Conservation (phyloP, 2,888 invertebrate genomes). For the Lasius fuliginosus region DNA sequence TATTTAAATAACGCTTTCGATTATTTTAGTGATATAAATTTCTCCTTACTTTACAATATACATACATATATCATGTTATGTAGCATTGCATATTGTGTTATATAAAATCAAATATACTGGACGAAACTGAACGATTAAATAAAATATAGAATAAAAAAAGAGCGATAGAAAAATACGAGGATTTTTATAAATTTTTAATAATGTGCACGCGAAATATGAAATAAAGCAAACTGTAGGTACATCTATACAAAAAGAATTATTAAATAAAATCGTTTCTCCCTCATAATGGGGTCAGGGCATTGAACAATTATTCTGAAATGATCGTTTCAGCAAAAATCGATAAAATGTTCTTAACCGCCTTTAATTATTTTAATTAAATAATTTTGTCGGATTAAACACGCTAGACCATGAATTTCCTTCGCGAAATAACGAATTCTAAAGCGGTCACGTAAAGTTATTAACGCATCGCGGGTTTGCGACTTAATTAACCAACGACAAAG, state of each 20-base stretch:
- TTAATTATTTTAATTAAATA: slow-evolving; percentile 45
- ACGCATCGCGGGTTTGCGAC: slow-evolving; percentile 55
- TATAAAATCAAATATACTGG: slow-evolving; percentile 32
- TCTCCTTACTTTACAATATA: neutral
- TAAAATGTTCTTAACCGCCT: slow-evolving; percentile 12
- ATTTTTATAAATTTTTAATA: slow-evolving; percentile 28
- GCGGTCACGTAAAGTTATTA: slow-evolving; percentile 62
- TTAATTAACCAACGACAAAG: slow-evolving; percentile 72
- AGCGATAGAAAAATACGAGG: neutral
- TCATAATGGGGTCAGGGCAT: neutral
- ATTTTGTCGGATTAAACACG: slow-evolving; percentile 20
- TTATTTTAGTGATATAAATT: neutral
- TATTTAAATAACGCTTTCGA: neutral
- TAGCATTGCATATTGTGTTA: neutral
- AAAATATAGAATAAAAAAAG: slow-evolving; percentile 11
- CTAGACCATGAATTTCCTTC: slow-evolving; percentile 23
- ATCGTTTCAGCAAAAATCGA: slow-evolving; percentile 2
- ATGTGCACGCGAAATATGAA: slow-evolving; percentile 18
- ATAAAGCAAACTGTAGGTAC: neutral
- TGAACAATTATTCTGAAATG: slow-evolving; percentile 33
- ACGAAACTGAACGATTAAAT: slow-evolving; percentile 8
- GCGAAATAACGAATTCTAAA: slow-evolving; percentile 43
- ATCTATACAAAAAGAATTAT: neutral
- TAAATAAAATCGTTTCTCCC: neutral
- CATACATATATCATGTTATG: neutral